A percentile compares a stretch with the other conserved stretches of the same genome.
phyloP scores from a whole-genome alignment of 2,888 invertebrate species.

The Congeria kusceri region DNA sequence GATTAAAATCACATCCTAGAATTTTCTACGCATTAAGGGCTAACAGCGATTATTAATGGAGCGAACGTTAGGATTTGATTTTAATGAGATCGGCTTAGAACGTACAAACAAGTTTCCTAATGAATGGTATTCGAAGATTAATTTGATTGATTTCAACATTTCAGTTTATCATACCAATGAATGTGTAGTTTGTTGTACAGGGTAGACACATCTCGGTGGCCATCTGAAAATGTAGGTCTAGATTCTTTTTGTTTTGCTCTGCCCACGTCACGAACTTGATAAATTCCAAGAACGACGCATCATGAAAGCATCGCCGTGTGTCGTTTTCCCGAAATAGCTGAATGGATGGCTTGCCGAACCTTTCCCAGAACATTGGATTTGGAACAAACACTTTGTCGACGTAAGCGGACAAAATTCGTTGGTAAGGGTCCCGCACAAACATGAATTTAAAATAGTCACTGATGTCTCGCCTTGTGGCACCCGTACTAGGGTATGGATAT shows the following conservation, averaged over 20 bases:
- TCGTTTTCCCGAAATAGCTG: constrained; percentile 14
- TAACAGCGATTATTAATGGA: too few species aligned
- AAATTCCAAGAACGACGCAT: constrained; percentile 51
- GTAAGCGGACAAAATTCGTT: constrained; percentile 51
- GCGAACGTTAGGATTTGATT: too few species aligned
- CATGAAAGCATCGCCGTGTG: constrained; percentile 27
- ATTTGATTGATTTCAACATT: too few species aligned
- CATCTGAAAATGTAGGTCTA: constrained; percentile 38
- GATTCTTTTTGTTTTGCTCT: constrained; percentile 1
- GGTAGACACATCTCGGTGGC: constrained; percentile 38
- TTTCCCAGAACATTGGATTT: constrained; percentile 50
- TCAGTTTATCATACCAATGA: constrained; percentile 35
- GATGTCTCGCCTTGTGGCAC: not conserved
- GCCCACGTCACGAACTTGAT: constrained; percentile 44
- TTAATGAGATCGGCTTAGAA: too few species aligned
- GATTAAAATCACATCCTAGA: too few species aligned
- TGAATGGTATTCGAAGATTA: too few species aligned
- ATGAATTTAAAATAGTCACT: constrained; percentile 46
- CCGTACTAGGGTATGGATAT: constrained; percentile 8
- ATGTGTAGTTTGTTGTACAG: constrained; percentile 36
- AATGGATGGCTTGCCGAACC: constrained; percentile 43
- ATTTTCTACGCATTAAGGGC: too few species aligned
- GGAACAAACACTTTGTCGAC: constrained; percentile 59
- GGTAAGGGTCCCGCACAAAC: constrained; percentile 55
- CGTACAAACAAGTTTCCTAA: too few species aligned